Evolutionary conservation across 2,888 invertebrate genomes (phyloP).

Genomic region (Scrobipalpa costella): DNA sequence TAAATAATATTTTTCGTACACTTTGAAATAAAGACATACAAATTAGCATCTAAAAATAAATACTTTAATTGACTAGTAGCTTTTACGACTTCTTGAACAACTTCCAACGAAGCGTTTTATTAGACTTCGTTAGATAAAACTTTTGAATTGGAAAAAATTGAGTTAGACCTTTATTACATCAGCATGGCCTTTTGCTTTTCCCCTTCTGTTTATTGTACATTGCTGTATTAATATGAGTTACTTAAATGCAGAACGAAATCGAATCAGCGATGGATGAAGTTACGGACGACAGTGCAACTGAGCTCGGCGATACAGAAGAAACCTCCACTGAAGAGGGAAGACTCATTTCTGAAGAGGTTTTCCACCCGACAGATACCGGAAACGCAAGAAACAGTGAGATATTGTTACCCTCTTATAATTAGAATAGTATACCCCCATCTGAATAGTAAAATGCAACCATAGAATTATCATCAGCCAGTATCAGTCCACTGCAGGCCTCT

Average conservation of each 20-base stretch:
- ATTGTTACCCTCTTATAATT: not conserved
- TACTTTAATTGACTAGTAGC: slow-evolving; percentile 7
- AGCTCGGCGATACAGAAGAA: slow-evolving; percentile 95
- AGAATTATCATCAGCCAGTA: too few species aligned
- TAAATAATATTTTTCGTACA: slow-evolving; percentile 37
- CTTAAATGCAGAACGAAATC: slow-evolving; percentile 89
- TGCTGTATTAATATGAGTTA: slow-evolving; percentile 34
- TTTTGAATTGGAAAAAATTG: slow-evolving; percentile 14
- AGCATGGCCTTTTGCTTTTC: slow-evolving; percentile 58
- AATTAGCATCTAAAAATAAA: not conserved
- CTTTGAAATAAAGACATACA: not conserved
- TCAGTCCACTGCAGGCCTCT: too few species aligned
- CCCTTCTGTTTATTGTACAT: slow-evolving; percentile 28
- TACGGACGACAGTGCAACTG: slow-evolving; percentile 95
- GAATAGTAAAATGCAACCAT: too few species aligned
- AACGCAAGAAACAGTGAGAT: slow-evolving; percentile 87
- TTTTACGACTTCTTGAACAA: slow-evolving; percentile 18
- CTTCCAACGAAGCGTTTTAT: slow-evolving; percentile 15
- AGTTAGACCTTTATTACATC: slow-evolving; percentile 14
- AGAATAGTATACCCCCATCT: too few species aligned
- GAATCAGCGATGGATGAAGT: slow-evolving; percentile 97
- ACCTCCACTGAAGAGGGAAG: slow-evolving; percentile 93
- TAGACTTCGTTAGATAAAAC: slow-evolving; percentile 20
- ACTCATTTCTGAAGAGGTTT: slow-evolving; percentile 95
- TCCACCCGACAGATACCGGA: slow-evolving; percentile 95